phyloP scores from a whole-genome alignment of 1,140 invertebrate species.

The Philopotamus ludificatus region DNA sequence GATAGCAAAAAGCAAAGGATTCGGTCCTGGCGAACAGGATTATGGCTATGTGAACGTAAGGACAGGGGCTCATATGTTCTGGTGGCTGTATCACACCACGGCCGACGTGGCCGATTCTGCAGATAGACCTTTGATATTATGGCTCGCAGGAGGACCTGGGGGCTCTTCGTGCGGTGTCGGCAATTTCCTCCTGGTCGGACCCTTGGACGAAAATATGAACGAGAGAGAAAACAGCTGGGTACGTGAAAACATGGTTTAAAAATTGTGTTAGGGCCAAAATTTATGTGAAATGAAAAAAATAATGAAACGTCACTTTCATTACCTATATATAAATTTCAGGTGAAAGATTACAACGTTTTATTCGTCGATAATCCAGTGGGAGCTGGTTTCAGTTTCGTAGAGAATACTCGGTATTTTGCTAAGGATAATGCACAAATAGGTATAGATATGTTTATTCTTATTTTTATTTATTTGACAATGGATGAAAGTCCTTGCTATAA shows the following conservation, averaged over 20 bases:
- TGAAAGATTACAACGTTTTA: conserved; percentile 74
- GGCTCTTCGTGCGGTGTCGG: conserved; percentile 74
- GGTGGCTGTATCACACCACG: conserved; percentile 76
- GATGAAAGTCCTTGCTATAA: too few relatives aligned
- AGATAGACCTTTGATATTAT: conserved; percentile 70
- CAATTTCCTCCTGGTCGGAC: conserved; percentile 77
- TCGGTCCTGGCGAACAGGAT: conserved; percentile 48
- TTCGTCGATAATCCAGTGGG: conserved; percentile 90
- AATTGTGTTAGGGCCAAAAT: too few relatives aligned
- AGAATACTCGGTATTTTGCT: conserved; percentile 56
- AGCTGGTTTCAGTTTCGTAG: conserved; percentile 82
- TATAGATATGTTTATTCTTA: conserved; percentile 32
- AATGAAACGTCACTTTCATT: neutral
- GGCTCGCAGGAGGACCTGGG: conserved; percentile 77
- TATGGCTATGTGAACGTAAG: conserved; percentile 61
- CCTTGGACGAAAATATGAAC: conserved; percentile 64
- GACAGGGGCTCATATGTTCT: conserved; percentile 74
- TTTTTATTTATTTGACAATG: neutral
- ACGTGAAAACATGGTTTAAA: conserved; percentile 42
- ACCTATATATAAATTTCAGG: conserved; percentile 52
- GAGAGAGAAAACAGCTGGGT: conserved; percentile 74
- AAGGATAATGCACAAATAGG: conserved; percentile 70
- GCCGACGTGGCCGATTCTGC: conserved; percentile 58
- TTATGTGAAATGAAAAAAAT: too few relatives aligned
- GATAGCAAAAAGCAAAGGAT: conserved; percentile 26